Conservation (phyloP, 2,797 vertebrate genomes). For the Toxotes lorentzi region DNA sequence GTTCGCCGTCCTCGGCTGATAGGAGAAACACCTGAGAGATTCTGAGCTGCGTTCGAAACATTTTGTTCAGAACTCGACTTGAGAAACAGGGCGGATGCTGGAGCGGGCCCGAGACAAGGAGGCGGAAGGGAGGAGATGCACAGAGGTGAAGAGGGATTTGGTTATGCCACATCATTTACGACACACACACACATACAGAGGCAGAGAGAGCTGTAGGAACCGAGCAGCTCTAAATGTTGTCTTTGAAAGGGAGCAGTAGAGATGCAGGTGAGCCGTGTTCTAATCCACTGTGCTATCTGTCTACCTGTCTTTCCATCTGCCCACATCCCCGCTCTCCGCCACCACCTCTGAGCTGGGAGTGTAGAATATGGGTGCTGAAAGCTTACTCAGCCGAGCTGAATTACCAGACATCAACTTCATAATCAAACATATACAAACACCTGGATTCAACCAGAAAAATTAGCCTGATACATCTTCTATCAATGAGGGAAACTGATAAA, state of each 20-base stretch:
- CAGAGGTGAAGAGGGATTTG: neutral
- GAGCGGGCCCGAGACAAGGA: neutral
- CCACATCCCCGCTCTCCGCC: neutral
- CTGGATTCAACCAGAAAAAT: neutral
- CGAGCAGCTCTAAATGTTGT: neutral
- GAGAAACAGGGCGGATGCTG: neutral
- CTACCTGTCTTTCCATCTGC: constrained; percentile 1
- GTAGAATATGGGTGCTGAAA: constrained; percentile 3
- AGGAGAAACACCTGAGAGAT: neutral
- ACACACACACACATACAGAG: neutral
- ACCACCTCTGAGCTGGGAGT: neutral
- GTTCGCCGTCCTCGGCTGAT: neutral
- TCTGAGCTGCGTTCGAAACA: neutral
- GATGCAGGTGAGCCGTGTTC: neutral
- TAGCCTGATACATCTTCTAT: neutral
- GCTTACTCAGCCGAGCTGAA: constrained; percentile 4
- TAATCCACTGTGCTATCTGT: constrained; percentile 13
- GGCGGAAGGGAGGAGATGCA: neutral
- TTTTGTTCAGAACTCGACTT: neutral
- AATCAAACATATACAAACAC: neutral
- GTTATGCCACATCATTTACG: neutral
- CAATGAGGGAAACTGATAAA: too few species aligned
- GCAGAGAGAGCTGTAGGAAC: neutral
- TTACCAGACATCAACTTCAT: neutral
- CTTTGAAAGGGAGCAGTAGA: constrained; percentile 7